phyloP scores from a whole-genome alignment of 2,113 vertebrate genomes.

The Heterotis niloticus region DNA sequence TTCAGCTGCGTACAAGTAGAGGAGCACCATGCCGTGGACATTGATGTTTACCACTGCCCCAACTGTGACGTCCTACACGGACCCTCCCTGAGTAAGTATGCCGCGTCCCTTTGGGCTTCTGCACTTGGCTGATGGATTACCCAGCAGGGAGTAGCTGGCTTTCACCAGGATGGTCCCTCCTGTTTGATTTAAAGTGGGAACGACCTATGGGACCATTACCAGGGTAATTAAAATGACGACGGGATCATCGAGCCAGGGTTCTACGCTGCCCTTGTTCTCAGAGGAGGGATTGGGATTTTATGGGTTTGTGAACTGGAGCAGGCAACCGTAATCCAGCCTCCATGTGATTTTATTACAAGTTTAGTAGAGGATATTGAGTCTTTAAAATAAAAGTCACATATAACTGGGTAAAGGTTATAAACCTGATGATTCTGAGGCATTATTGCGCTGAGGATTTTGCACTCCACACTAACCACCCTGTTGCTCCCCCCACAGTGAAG shows the following conservation, averaged over 20 bases:
- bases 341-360: neutral
- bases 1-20: conserved; percentile 94
- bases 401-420: neutral
- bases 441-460: no score
- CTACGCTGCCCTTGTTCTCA: neutral
- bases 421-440: neutral
- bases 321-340: neutral
- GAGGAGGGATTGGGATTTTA: neutral
- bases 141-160: neutral
- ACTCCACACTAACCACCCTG: neutral
- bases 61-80: conserved; percentile 86
- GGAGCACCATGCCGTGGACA: conserved; percentile 95
- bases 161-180: neutral
- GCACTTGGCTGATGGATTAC: neutral
- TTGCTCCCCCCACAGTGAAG: conserved; percentile 73
- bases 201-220: neutral
- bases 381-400: neutral
- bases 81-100: conserved; percentile 87
- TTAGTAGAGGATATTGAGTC: neutral
- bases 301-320: neutral
- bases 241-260: neutral
- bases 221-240: neutral
- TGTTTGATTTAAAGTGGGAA: conserved; percentile 7
- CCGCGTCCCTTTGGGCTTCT: neutral
- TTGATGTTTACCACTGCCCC: conserved; percentile 96